These are phyloP conservation scores for Ctena decussata DNA, from an alignment of 2,888 invertebrate genomes.

Conservation along the genomic window DNA sequence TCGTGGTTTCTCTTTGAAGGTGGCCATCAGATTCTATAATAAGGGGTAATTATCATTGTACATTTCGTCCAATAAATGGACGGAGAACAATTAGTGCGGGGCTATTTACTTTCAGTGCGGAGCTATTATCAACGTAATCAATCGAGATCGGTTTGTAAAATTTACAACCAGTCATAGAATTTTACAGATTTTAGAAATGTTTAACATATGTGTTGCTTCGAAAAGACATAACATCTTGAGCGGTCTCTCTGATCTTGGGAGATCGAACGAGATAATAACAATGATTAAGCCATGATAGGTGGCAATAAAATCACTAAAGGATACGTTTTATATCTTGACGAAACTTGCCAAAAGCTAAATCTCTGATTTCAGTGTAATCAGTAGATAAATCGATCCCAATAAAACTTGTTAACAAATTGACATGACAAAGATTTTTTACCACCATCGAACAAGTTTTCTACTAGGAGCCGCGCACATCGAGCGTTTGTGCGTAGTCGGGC, in stretches of 20 bases:
- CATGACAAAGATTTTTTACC: no score
- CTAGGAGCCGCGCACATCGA: no score
- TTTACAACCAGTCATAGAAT: conserved; percentile 55
- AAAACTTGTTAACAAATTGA: conserved; percentile 43
- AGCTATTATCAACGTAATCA: conserved; percentile 59
- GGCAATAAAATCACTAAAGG: conserved; percentile 36
- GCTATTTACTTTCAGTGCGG: conserved; percentile 47
- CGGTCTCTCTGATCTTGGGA: conserved; percentile 46
- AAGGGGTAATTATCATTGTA: conserved; percentile 63
- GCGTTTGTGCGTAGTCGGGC: no score
- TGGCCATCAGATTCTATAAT: conserved; percentile 54
- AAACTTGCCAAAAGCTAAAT: conserved; percentile 6
- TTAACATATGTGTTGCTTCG: conserved; percentile 64
- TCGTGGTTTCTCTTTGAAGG: conserved; percentile 57
- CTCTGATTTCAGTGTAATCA: not conserved
- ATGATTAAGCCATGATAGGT: conserved; percentile 62
- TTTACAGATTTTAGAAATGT: conserved; percentile 63
- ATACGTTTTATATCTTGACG: conserved; percentile 4
- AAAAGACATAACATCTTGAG: conserved; percentile 47
- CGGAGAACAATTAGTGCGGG: conserved; percentile 54
- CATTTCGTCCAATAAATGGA: conserved; percentile 52
- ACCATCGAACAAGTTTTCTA: no score
- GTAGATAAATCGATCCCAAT: conserved; percentile 24
- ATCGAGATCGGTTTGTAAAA: conserved; percentile 56
- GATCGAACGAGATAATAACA: conserved; percentile 55